A percentile compares a stretch with the other conserved stretches of the same genome.
phyloP scores from a whole-genome alignment of 1,140 invertebrate genomes.

The Mercenaria mercenaria region DNA sequence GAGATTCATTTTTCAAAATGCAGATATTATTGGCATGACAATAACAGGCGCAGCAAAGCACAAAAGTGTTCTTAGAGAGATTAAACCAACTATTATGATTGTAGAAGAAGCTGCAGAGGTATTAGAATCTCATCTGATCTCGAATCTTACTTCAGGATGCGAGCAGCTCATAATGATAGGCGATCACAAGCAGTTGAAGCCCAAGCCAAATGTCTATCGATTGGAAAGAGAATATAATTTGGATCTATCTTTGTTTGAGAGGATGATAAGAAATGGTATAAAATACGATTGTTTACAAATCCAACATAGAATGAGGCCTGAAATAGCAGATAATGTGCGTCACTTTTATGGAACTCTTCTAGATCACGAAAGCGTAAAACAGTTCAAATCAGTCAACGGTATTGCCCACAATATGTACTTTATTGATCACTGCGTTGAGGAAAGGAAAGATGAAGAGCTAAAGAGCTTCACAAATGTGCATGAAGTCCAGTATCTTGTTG shows the following conservation, averaged over 20 bases:
- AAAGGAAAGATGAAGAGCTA: slow-evolving; percentile 77
- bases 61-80: slow-evolving; percentile 70
- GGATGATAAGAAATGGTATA: slow-evolving; percentile 83
- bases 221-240: slow-evolving; percentile 84
- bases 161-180: slow-evolving; percentile 94
- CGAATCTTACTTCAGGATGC: slow-evolving; percentile 89
- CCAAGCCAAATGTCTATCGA: slow-evolving; percentile 84
- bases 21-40: slow-evolving; percentile 83
- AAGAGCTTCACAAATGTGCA: slow-evolving; percentile 78
- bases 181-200: slow-evolving; percentile 89
- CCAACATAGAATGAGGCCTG: slow-evolving; percentile 80
- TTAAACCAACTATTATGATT: slow-evolving; percentile 81
- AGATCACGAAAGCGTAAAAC: slow-evolving; percentile 80
- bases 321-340: slow-evolving; percentile 85
- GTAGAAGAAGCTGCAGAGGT: slow-evolving; percentile 85
- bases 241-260: slow-evolving; percentile 85
- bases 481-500: slow-evolving; percentile 78
- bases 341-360: slow-evolving; percentile 84
- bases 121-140: slow-evolving; percentile 83
- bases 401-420: slow-evolving; percentile 84
- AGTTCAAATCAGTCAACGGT: slow-evolving; percentile 82
- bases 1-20: slow-evolving; percentile 77
- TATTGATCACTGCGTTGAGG: slow-evolving; percentile 82
- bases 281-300: slow-evolving; percentile 81
- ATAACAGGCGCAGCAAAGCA: slow-evolving; percentile 83